Base-by-base conservation (phyloP, 2,888 invertebrate species). In the Anorthoa munda region DNA sequence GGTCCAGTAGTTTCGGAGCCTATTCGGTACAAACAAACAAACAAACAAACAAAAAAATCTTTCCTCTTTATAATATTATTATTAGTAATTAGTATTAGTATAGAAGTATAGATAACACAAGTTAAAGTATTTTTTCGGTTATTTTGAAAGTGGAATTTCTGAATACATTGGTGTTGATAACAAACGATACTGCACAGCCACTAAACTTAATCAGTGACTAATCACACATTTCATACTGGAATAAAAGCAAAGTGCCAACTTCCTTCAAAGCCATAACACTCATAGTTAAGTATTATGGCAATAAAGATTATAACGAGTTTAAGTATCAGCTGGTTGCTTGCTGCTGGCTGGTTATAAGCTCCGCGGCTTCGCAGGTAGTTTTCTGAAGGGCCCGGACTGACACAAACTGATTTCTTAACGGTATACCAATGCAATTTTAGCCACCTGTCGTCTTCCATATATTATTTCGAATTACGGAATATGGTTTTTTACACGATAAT, bases 341-440 rank as follows among this genome's bases (percentile, higher is more conserved):
- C 31, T 75, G 75, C 26, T 13, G 51, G 56, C 55, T 50, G 51
- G 21, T 23, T 50, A 75, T 70, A 76, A 79, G 48, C 17, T 7
- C 18, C 39, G 4, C 26, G n/a, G 64, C 51, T 48, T 50, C 61
- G 67, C 81, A 81, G 80, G 80, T 80, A 81, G 73, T 69, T 66
- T 39, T 12, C 67, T 68, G 39, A 59, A 73, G 80, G 72, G 77
- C 13, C 45, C 50, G 39, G 18, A 46, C 48, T 67, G 21, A 56
- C 45, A 64, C 59, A 15, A 56, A 67, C 63, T 23, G 64, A 81
- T 77, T 72, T 65, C 31, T 23, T 67, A 67, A 66, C 67, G 72
- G 71, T 60, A 53, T 58, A 46, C 39, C 26, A 61, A 77, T 60
- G 59, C 53, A 26, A 56, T 81, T 53, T 17, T 23, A 60, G 7